These are phyloP conservation scores for Holcopasites calliopsidis DNA, from an alignment of 1,140 invertebrate genomes.

Conservation along the genomic window DNA sequence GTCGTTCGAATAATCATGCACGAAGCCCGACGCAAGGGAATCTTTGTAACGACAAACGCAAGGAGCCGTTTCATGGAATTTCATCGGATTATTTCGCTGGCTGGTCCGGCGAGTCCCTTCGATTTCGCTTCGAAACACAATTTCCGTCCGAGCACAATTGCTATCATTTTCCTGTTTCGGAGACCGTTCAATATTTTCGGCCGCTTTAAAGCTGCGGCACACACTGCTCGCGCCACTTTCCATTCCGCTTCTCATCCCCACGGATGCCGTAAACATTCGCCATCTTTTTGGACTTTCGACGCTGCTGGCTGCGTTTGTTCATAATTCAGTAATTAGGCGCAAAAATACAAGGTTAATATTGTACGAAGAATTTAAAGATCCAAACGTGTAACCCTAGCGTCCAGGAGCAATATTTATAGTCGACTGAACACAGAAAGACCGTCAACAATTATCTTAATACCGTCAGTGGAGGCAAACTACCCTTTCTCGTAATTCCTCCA, in stretches of 20 bases:
- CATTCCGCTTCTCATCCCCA: background rate
- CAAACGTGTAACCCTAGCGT: no score
- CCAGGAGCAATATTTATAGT: no score
- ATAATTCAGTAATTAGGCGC: no score
- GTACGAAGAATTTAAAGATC: no score
- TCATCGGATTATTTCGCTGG: constrained; percentile 20
- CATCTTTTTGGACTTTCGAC: background rate
- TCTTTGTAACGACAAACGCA: constrained; percentile 1
- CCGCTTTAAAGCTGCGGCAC: background rate
- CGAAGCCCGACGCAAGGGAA: background rate
- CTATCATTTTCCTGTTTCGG: constrained; percentile 36
- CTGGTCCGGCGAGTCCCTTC: background rate
- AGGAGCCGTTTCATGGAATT: constrained; percentile 19
- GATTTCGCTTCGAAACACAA: constrained; percentile 30
- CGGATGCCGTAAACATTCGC: background rate
- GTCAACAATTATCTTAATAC: no score
- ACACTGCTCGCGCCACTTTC: background rate
- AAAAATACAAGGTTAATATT: no score
- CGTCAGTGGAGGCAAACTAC: no score
- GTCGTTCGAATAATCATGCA: background rate
- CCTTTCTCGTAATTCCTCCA: no score
- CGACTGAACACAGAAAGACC: no score
- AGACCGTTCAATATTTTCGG: constrained; percentile 14
- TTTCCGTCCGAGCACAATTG: constrained; percentile 33
- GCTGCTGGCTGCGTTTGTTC: background rate